Percentiles rank a stretch among this genome's conserved stretches.
Conservation (phyloP, 2,888 invertebrate species). For the Nephrocerus scutellatus region DNA sequence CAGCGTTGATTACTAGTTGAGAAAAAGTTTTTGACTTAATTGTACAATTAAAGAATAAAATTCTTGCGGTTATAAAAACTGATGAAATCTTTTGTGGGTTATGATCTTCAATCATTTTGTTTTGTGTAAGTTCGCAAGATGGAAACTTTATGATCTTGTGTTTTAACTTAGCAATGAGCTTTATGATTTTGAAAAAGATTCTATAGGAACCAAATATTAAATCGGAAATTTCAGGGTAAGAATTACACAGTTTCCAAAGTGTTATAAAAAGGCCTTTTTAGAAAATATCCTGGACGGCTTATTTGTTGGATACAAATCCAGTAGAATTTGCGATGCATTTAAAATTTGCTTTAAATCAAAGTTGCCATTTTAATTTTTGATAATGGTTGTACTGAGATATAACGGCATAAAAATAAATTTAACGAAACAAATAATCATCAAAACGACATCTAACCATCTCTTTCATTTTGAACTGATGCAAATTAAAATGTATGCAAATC, state of each 20-base stretch:
- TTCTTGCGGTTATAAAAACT: conserved; percentile 12
- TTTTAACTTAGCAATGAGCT: conserved; percentile 3
- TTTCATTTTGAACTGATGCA: no score
- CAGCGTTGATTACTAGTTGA: conserved; percentile 1
- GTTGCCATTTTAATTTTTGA: no score
- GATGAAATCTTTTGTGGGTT: conserved; percentile 8
- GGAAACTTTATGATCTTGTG: conserved; percentile 7
- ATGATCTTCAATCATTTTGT: conserved; percentile 3
- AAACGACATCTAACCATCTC: no score
- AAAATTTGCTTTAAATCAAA: no score
- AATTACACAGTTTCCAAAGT: conserved; percentile 7
- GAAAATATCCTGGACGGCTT: no score
- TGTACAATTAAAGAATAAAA: conserved; percentile 13
- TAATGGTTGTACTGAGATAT: no score
- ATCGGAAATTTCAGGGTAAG: conserved; percentile 7
- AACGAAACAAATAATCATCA: no score
- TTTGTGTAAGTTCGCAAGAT: conserved; percentile 5
- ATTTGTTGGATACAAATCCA: no score
- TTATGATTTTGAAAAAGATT: conserved; percentile 8
- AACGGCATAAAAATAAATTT: no score
- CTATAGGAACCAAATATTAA: conserved; percentile 3
- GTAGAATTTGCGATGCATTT: no score
- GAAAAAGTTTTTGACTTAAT: conserved; percentile 7
- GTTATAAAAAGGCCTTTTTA: conserved; percentile 6
- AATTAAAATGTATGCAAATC: no score